These are phyloP conservation scores for Octodon degus DNA, from an alignment of 2,113 vertebrate genomes.

Conservation along the genomic window DNA sequence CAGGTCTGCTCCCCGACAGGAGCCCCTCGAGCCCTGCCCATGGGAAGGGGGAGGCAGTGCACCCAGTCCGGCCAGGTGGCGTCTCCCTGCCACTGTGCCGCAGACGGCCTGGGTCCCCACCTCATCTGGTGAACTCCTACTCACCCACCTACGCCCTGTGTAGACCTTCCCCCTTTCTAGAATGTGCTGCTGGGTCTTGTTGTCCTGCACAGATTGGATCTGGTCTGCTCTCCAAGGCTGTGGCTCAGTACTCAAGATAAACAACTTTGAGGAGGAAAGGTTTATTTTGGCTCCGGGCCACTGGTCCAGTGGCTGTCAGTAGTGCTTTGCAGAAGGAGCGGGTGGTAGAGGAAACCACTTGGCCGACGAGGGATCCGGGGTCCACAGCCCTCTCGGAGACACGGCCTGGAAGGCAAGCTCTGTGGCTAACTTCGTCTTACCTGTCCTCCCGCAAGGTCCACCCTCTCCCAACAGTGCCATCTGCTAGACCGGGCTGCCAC, in stretches of 20 bases:
- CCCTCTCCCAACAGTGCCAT: not conserved
- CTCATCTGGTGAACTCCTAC: not conserved
- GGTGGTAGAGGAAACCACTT: not conserved
- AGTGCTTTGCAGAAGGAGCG: not conserved
- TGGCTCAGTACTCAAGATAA: not conserved
- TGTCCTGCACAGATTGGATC: accelerated
- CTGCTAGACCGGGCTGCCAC: not conserved
- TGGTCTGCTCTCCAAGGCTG: not conserved
- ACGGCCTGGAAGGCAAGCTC: not conserved
- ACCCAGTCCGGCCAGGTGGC: not conserved
- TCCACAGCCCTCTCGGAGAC: not conserved
- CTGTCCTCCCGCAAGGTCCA: not conserved
- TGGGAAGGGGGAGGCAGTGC: accelerated
- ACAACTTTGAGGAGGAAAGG: not conserved
- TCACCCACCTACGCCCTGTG: accelerated
- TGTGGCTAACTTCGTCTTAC: too few species aligned
- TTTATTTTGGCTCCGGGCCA: not conserved
- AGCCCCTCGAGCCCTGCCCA: accelerated
- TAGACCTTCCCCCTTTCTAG: not conserved
- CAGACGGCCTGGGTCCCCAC: not conserved
- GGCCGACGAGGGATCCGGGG: not conserved
- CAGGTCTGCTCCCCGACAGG: accelerated
- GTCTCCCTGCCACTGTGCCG: not conserved
- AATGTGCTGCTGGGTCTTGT: accelerated
- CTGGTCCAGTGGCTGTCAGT: not conserved